A percentile compares a stretch with the other conserved stretches of the same genome.
phyloP scores from a whole-genome alignment of 2,113 vertebrate species.

The Tamias sibiricus region DNA sequence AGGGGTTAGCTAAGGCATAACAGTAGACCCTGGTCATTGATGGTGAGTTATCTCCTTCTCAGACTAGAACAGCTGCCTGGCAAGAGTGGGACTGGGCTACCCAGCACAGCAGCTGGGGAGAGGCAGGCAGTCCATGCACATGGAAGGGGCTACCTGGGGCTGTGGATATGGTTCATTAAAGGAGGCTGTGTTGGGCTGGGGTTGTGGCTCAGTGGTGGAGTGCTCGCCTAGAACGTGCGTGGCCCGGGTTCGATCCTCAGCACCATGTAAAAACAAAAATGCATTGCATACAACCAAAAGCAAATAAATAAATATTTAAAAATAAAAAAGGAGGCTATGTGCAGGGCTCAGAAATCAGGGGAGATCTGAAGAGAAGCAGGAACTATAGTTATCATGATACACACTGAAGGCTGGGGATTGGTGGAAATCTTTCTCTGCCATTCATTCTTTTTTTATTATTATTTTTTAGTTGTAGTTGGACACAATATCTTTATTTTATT shows the following conservation, averaged over 20 bases:
- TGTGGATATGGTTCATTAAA: background rate
- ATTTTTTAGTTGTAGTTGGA: no score
- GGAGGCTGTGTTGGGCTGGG: no score
- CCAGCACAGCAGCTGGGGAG: background rate
- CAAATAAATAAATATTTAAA: no score
- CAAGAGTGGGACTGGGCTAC: background rate
- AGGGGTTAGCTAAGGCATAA: background rate
- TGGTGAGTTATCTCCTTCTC: background rate
- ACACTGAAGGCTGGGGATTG: background rate
- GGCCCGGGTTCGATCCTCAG: no score
- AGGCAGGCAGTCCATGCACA: background rate
- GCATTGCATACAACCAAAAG: no score
- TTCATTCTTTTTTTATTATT: background rate
- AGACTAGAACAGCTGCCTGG: background rate
- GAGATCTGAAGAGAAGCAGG: background rate
- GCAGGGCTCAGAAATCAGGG: background rate
- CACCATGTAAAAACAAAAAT: no score
- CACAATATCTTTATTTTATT: no score
- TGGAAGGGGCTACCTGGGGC: background rate
- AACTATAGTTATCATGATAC: background rate
- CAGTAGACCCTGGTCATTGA: background rate
- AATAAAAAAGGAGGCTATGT: no score
- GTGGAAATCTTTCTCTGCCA: background rate
- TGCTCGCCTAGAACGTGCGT: no score
- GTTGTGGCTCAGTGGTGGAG: no score